phyloP scores from a whole-genome alignment of 2,888 invertebrate genomes.

The Mimachlamys varia region DNA sequence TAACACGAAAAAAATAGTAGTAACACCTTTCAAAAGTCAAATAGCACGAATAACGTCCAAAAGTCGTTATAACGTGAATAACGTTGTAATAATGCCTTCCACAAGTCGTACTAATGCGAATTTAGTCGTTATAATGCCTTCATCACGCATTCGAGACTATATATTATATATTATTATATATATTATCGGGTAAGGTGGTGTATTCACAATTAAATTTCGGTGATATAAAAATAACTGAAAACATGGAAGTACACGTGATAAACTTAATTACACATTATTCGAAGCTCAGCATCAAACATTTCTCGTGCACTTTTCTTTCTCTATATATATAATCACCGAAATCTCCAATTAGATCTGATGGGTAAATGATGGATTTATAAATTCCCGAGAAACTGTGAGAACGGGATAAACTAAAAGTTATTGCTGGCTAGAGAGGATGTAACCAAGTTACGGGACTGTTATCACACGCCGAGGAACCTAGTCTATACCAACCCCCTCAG shows the following conservation, averaged over 20 bases:
- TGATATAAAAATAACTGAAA: not conserved
- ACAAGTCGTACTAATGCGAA: too few species aligned
- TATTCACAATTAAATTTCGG: not conserved
- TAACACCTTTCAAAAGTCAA: too few species aligned
- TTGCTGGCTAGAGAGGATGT: not conserved
- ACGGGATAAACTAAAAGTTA: not conserved
- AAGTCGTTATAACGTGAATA: too few species aligned
- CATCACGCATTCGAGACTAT: too few species aligned
- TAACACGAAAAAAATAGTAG: too few species aligned
- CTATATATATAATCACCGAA: not conserved
- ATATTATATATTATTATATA: too few species aligned
- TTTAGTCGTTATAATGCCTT: too few species aligned
- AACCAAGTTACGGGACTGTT: too few species aligned
- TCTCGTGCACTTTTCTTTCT: not conserved
- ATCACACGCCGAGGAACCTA: not conserved
- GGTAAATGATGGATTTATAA: conserved; percentile 9
- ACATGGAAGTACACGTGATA: not conserved
- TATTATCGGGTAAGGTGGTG: too few species aligned
- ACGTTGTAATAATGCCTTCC: too few species aligned
- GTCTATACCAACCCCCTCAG: not conserved
- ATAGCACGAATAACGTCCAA: too few species aligned
- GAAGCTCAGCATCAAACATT: not conserved
- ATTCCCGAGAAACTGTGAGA: not conserved
- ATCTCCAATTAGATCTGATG: not conserved
- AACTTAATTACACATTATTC: not conserved